Evolutionary conservation across 2,113 vertebrate species (phyloP).

Genomic region (Grus americana): DNA sequence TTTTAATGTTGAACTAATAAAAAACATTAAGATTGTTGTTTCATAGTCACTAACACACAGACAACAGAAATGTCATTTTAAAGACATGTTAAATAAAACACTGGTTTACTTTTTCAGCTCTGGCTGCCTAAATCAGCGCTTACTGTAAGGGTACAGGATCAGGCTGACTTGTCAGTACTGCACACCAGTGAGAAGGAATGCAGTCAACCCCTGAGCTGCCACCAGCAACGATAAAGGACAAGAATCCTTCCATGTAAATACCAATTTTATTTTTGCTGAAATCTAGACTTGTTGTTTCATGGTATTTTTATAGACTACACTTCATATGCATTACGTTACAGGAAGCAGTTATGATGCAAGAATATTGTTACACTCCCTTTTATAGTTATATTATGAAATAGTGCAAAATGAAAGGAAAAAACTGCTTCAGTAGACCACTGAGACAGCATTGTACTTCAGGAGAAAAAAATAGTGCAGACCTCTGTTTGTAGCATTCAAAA

Average conservation of each 20-base stretch:
- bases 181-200: background rate
- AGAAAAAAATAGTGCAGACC: background rate
- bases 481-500: background rate
- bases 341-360: background rate
- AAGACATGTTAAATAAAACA: background rate
- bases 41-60: background rate
- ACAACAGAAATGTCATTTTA: background rate
- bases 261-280: background rate
- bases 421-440: background rate
- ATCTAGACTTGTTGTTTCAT: background rate
- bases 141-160: background rate
- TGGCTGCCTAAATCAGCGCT: background rate
- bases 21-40: background rate
- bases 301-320: background rate
- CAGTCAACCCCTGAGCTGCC: background rate
- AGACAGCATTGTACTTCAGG: background rate
- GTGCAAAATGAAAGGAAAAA: background rate
- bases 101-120: background rate
- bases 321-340: background rate
- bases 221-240: background rate
- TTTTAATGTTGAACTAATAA: background rate
- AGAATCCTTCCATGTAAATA: background rate
- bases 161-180: background rate
- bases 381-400: background rate
- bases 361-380: background rate